Percentiles rank a stretch among this genome's conserved stretches.
Conservation (phyloP, 2,113 vertebrate genomes). For the Trogon surrucura region DNA sequence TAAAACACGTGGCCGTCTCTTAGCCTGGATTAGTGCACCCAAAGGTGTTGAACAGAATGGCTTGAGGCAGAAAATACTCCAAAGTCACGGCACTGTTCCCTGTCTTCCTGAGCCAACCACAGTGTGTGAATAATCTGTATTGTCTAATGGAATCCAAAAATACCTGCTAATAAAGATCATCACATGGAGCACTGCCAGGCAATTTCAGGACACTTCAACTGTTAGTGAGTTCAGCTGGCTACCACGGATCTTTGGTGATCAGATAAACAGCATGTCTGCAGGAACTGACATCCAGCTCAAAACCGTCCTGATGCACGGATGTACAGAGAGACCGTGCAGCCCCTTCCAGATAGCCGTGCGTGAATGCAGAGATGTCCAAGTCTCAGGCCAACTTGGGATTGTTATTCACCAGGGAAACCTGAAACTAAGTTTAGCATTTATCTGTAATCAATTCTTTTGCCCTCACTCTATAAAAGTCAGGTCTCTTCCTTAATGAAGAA, state of each 20-base stretch:
- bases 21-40: not conserved
- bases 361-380: not conserved
- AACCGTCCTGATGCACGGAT: not conserved
- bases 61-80: not conserved
- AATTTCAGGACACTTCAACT: not conserved
- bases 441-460: conserved; percentile 18
- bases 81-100: rapidly evolving
- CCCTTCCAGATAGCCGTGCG: not conserved
- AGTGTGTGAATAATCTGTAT: not conserved
- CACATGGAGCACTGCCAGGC: not conserved
- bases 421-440: conserved; percentile 43
- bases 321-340: not conserved
- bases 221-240: not conserved
- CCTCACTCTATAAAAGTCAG: conserved; percentile 36
- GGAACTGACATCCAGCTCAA: not conserved
- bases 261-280: not conserved
- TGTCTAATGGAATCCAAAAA: not conserved
- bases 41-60: not conserved
- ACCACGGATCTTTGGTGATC: not conserved
- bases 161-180: not conserved
- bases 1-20: not conserved
- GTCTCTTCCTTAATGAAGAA: conserved; percentile 1
- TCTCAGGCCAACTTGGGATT: not conserved
- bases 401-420: not conserved
- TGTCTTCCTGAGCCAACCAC: not conserved